Conservation (phyloP, 2,888 invertebrate genomes). For the Prosapia bicincta region DNA sequence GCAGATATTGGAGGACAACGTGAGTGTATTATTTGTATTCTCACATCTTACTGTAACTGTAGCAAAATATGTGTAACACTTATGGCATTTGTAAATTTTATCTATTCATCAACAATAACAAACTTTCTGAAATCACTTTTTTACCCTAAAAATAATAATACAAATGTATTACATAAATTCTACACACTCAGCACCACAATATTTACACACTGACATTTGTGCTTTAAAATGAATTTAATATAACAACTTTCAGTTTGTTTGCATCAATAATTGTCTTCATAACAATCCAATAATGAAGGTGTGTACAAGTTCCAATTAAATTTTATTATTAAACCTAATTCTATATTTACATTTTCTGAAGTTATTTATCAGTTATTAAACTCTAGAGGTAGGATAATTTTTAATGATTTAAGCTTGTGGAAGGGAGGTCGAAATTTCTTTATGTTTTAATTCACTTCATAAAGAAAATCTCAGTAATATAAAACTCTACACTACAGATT, state of each 20-base stretch:
- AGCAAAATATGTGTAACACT: background rate
- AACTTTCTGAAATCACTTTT: background rate
- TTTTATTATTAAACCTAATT: background rate
- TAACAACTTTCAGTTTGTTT: background rate
- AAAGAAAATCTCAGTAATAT: no score
- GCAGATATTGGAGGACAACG: background rate
- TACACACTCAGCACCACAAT: background rate
- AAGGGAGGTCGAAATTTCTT: no score
- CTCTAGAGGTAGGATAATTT: no score
- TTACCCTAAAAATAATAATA: background rate
- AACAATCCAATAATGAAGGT: background rate
- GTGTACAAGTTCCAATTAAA: background rate
- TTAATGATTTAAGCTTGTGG: no score
- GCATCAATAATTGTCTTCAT: background rate
- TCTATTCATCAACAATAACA: background rate
- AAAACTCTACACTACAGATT: no score
- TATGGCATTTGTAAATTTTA: no score
- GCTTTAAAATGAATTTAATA: background rate
- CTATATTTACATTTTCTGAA: no score
- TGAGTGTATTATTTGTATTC: no score
- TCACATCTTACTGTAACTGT: no score
- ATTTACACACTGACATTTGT: background rate
- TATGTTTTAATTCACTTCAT: no score
- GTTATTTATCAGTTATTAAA: no score
- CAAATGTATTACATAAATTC: background rate